phyloP scores from a whole-genome alignment of 2,113 vertebrate genomes.

The Orthonyx spaldingii region DNA sequence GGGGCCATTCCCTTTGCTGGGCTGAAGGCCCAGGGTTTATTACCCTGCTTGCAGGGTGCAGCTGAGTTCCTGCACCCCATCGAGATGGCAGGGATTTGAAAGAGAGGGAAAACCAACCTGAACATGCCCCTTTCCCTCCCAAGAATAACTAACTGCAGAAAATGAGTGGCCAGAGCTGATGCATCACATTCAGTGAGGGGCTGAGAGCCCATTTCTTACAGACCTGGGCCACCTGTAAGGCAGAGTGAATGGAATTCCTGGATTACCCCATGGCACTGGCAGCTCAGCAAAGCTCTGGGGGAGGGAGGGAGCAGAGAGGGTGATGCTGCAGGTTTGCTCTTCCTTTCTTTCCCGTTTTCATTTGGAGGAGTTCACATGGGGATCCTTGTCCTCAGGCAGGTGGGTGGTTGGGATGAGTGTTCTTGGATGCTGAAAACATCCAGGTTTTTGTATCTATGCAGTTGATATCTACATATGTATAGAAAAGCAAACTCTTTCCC shows the following conservation, averaged over 20 bases:
- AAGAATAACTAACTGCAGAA: background rate
- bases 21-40: background rate
- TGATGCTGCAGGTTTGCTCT: background rate
- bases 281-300: background rate
- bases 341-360: background rate
- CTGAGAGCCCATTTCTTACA: background rate
- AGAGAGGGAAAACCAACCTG: background rate
- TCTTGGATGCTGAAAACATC: background rate
- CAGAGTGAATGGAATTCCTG: background rate
- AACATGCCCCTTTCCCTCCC: background rate
- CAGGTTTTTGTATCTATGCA: background rate
- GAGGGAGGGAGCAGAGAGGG: background rate
- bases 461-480: background rate
- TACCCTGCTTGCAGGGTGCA: background rate
- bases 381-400: background rate
- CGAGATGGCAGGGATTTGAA: background rate
- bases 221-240: background rate
- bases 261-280: background rate
- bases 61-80: background rate
- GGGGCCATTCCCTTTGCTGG: background rate
- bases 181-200: background rate
- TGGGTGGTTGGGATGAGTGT: background rate
- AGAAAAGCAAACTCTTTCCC: slow-evolving; percentile 39
- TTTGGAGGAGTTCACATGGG: background rate
- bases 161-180: slow-evolving; percentile 3